Percentiles rank a stretch among this genome's conserved stretches.
phyloP scores from a whole-genome alignment of 1,140 invertebrate species.

The Dreissena polymorpha region DNA sequence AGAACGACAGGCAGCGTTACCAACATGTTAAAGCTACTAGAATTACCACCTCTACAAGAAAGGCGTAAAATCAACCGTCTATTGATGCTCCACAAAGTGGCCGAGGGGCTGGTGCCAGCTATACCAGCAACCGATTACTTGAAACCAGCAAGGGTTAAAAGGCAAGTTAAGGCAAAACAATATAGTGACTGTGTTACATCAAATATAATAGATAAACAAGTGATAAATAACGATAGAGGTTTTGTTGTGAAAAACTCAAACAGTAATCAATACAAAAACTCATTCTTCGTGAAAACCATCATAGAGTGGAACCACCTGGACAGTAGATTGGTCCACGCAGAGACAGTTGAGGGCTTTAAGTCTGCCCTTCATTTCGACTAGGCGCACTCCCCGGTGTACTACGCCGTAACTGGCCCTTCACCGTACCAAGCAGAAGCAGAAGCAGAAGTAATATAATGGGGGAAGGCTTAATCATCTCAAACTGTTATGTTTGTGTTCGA shows the following conservation, averaged over 20 bases:
- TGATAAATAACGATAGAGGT: neutral
- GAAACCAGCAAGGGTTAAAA: neutral
- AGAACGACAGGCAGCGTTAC: slow-evolving; percentile 37
- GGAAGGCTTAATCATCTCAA: too few relatives aligned
- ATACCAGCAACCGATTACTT: slow-evolving; percentile 7
- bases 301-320: slow-evolving; percentile 1
- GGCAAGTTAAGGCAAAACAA: neutral
- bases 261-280: slow-evolving; percentile 1
- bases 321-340: neutral
- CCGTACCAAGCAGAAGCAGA: too few relatives aligned
- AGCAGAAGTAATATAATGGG: too few relatives aligned
- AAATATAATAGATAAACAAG: neutral
- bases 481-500: too few relatives aligned
- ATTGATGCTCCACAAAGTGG: slow-evolving; percentile 45
- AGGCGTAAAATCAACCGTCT: slow-evolving; percentile 20
- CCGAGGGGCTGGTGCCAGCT: slow-evolving; percentile 43
- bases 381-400: too few relatives aligned
- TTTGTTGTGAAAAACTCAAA: neutral
- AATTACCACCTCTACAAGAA: slow-evolving; percentile 24
- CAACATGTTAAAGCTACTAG: slow-evolving; percentile 24
- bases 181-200: neutral
- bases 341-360: slow-evolving; percentile 27
- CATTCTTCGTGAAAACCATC: neutral
- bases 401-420: too few relatives aligned
- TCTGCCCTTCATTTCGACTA: neutral